Conservation (phyloP, 2,113 vertebrate genomes). For the Stigmatopora nigra region DNA sequence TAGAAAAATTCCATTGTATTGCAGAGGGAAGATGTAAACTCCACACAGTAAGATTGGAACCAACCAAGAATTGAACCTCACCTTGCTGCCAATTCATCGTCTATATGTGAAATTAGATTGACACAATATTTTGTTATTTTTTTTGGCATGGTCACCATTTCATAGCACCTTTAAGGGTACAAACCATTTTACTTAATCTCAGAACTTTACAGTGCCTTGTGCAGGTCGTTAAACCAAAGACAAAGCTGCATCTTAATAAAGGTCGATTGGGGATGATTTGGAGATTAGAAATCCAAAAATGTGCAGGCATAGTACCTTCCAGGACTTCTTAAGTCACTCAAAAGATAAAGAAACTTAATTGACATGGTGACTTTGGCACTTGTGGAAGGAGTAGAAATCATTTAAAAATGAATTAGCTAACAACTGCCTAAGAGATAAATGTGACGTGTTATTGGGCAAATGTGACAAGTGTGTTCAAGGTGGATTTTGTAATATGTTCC, state of each 20-base stretch:
- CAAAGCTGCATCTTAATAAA: constrained; percentile 24
- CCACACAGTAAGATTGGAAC: no score
- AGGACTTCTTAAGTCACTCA: constrained; percentile 13
- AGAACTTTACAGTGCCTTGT: background rate
- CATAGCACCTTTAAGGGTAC: no score
- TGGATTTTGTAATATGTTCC: constrained; percentile 20
- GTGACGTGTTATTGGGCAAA: constrained; percentile 23
- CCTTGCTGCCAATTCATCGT: no score
- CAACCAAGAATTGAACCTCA: no score
- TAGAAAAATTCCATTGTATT: no score
- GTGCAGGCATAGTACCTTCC: constrained; percentile 24
- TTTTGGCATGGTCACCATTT: no score
- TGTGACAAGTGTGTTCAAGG: constrained; percentile 25
- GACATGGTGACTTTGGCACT: constrained; percentile 33
- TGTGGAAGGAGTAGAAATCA: constrained; percentile 30
- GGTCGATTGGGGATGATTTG: constrained; percentile 9
- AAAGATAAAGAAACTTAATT: constrained; percentile 43
- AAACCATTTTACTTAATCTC: no score
- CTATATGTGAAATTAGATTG: no score
- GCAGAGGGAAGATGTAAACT: no score
- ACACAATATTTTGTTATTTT: no score
- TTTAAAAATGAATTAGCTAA: constrained; percentile 38
- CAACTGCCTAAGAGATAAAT: constrained; percentile 35
- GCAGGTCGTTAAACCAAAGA: constrained; percentile 4
- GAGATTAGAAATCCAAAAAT: constrained; percentile 18